phyloP scores from a whole-genome alignment of 2,888 invertebrate genomes.

The Nomada fabriciana region DNA sequence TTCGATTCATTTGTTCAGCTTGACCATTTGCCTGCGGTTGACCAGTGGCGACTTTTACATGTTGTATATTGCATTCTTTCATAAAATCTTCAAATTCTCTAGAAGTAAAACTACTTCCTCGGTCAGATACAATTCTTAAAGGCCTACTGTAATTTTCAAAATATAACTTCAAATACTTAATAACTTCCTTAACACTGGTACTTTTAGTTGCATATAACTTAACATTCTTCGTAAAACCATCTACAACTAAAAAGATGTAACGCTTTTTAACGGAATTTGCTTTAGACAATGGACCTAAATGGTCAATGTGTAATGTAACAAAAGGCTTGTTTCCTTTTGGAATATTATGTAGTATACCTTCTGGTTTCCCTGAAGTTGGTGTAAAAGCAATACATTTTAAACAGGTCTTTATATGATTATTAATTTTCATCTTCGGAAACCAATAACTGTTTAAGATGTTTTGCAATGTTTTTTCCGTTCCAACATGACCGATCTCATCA shows the following conservation, averaged over 20 bases:
- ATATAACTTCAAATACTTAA: conserved; percentile 61
- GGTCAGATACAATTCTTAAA: conserved; percentile 65
- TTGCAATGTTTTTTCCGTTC: conserved; percentile 13
- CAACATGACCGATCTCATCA: conserved; percentile 27
- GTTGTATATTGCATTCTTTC: conserved; percentile 48
- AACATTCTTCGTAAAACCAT: conserved; percentile 29
- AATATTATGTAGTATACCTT: conserved; percentile 18
- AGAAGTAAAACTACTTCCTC: conserved; percentile 74
- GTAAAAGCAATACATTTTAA: conserved; percentile 32
- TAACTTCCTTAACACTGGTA: conserved; percentile 51
- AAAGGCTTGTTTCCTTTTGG: conserved; percentile 20
- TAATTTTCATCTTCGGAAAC: too few relatives aligned
- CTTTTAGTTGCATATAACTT: conserved; percentile 22
- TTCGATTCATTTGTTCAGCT: conserved; percentile 64
- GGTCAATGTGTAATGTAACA: conserved; percentile 25
- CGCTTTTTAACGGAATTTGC: not conserved
- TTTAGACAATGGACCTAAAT: conserved; percentile 18
- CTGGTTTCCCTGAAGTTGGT: not conserved
- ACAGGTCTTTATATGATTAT: conserved; percentile 13
- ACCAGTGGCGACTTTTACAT: too few relatives aligned
- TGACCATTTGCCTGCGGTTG: conserved; percentile 49
- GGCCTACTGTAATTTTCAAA: conserved; percentile 66
- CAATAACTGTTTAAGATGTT: too few relatives aligned
- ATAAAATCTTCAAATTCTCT: conserved; percentile 68
- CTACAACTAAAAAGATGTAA: conserved; percentile 20